Evolutionary conservation across 2,888 invertebrate genomes (phyloP).

Genomic region (Didymodactylos carnosus): DNA sequence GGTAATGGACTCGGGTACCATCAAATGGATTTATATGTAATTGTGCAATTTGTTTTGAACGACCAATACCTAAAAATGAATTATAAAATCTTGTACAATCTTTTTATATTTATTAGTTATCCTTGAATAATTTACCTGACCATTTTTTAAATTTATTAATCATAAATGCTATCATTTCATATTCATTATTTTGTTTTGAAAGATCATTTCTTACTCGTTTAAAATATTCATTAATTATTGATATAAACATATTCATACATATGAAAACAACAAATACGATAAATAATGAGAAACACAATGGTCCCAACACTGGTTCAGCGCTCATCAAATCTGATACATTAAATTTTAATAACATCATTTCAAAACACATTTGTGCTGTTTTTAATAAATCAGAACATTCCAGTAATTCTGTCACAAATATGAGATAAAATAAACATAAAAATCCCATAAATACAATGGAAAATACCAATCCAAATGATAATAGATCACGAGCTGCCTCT

Average conservation of each 20-base stretch:
- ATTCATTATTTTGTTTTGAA: background rate
- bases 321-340: conserved; percentile 15
- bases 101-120: background rate
- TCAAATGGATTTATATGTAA: background rate
- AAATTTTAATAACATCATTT: conserved; percentile 33
- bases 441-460: conserved; percentile 31
- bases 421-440: conserved; percentile 29
- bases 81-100: background rate
- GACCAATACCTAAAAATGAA: background rate
- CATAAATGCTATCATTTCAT: background rate
- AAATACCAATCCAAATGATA: conserved; percentile 31
- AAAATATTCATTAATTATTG: conserved; percentile 6
- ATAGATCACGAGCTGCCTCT: conserved; percentile 23
- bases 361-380: conserved; percentile 25
- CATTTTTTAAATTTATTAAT: background rate
- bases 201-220: background rate
- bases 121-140: background rate
- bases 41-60: background rate
- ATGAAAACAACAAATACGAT: background rate
- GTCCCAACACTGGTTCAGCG: background rate
- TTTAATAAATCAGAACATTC: conserved; percentile 21
- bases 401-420: conserved; percentile 22
- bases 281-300: background rate
- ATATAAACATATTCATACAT: conserved; percentile 1
- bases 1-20: background rate